Base-by-base conservation (phyloP, 2,888 invertebrate species). In the Rhamnusium bicolor region DNA sequence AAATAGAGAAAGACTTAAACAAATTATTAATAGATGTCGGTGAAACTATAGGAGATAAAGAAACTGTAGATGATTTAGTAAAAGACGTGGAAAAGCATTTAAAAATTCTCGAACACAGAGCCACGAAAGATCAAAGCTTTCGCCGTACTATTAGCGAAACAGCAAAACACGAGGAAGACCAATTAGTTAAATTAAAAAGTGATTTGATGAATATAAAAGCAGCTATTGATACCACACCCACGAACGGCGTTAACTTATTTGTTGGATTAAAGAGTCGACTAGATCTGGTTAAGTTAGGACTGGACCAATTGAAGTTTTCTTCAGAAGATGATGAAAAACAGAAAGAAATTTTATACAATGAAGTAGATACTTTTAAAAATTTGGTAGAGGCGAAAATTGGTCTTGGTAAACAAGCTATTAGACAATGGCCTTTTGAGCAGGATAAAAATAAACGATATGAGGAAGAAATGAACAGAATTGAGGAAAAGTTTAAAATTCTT, bases 91-190 rank as follows among this genome's bases (percentile, higher is more conserved):
- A 83, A 58, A 81, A 79, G 40, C 68, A 79, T n/a, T 67, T 82
- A 24, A 82, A 81, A 69, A 84, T 84, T 54, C 60, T 84, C 21
- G 84, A 84, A 61, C 76, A 82, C 14, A 77, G 79, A 63, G 72
- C 83, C 0, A 76, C 74, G 1, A 73, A 75, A 47, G 80, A 76
- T n/a, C 80, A 77, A 74, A 80, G 80, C 51, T 81, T 82, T 53
- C 72, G 75, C 24, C 58, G 67, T 24, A 67, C 32, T 7, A 16
- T 56, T 6, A 71, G 47, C 47, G 32, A 60, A 1, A 16, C 54
- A 1, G 29, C 53, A 10, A 16, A 58, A 2, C 73, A 75, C 29
- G 71, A 76, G 10, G 75, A 76, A 51, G 53, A 71, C n/a, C 72
- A 60, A 16, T 65, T 79, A 56, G 56, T 61, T 0, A 80, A 77